A percentile compares a stretch with the other conserved stretches of the same genome.
Conservation (phyloP, 92 coral and sea anemone genomes). For the Bergia sp. region DNA sequence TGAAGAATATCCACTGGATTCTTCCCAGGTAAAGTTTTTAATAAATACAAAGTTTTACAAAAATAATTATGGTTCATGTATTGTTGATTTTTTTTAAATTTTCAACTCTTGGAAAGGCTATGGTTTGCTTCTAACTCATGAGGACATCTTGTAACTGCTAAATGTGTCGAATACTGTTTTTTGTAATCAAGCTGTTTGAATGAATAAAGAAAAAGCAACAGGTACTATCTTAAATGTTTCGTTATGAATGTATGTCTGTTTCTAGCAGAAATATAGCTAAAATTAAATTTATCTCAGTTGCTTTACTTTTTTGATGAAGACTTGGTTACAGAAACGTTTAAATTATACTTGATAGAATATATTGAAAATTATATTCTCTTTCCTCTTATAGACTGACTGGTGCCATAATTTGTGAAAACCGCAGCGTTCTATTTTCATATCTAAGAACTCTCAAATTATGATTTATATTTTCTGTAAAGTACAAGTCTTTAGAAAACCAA, state of each 20-base stretch:
- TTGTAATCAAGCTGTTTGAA: not conserved
- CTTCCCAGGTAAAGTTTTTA: conserved; percentile 9
- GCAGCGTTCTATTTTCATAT: conserved; percentile 27
- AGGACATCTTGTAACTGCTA: not conserved
- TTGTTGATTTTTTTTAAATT: not conserved
- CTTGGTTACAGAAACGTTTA: not conserved
- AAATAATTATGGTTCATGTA: no score
- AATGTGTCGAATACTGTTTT: not conserved
- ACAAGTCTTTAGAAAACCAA: not conserved
- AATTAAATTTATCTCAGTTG: no score
- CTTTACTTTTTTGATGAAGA: not conserved
- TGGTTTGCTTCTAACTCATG: not conserved
- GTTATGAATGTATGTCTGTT: not conserved
- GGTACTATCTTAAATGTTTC: not conserved
- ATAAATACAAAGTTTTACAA: not conserved
- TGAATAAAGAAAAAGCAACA: conserved; percentile 16
- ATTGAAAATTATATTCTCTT: not conserved
- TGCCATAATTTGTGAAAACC: conserved; percentile 2
- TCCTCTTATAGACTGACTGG: not conserved
- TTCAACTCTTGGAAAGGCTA: not conserved
- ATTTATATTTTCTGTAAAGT: no score
- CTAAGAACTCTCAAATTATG: no score
- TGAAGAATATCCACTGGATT: not conserved
- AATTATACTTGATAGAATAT: not conserved
- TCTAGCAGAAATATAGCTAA: not conserved